phyloP scores from a whole-genome alignment of 2,888 invertebrate species.

The Caprella mutica region DNA sequence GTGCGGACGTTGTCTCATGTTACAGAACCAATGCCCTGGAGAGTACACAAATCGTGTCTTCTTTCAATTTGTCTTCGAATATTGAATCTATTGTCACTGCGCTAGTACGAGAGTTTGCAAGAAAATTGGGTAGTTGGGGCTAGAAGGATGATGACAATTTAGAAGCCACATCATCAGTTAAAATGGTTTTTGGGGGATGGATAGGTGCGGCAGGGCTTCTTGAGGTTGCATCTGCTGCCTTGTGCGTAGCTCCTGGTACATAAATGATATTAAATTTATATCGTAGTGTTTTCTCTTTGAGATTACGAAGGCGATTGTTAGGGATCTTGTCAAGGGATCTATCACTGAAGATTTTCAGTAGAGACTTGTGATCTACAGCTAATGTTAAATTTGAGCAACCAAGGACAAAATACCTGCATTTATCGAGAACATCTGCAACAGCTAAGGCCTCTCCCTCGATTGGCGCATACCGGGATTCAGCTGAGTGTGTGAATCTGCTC shows the following conservation, averaged over 20 bases:
- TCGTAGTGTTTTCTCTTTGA: slow-evolving; percentile 3
- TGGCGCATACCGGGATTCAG: slow-evolving; percentile 13
- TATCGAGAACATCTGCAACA: slow-evolving; percentile 9
- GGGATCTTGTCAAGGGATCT: not conserved
- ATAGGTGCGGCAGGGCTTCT: not conserved
- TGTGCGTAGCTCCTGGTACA: not conserved
- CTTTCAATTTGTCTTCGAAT: too few relatives aligned
- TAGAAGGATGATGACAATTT: not conserved
- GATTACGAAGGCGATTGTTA: slow-evolving; percentile 5
- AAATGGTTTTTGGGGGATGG: not conserved
- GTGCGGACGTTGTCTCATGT: slow-evolving; percentile 2
- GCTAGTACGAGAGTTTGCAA: not conserved
- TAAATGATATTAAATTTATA: slow-evolving; percentile 12
- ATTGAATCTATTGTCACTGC: too few relatives aligned
- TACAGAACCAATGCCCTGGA: not conserved
- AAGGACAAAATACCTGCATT: not conserved
- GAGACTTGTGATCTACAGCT: slow-evolving; percentile 17
- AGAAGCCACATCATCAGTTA: not conserved
- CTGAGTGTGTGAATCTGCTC: slow-evolving; percentile 8
- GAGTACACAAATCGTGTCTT: too few relatives aligned
- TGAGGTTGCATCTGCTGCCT: slow-evolving; percentile 6
- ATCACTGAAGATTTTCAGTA: slow-evolving; percentile 10
- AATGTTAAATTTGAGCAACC: slow-evolving; percentile 11
- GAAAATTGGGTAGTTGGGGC: not conserved
- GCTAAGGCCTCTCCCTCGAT: slow-evolving; percentile 15